Conservation (phyloP, 2,888 invertebrate genomes). For the Scelioninae gen. 2 region DNA sequence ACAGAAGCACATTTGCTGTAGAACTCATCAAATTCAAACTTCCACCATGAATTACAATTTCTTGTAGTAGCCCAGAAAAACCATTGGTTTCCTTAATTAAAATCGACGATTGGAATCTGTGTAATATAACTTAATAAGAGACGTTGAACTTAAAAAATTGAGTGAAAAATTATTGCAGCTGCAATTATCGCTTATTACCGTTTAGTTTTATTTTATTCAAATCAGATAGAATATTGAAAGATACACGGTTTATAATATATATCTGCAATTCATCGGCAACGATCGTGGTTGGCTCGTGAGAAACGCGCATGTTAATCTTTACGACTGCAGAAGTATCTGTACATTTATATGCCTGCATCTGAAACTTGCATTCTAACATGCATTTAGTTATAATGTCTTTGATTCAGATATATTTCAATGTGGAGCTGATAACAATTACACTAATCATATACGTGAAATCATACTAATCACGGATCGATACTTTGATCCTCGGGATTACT, state of each 20-base stretch:
- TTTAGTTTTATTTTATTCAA: conserved; percentile 42
- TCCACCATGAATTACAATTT: too few relatives aligned
- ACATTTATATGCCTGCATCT: conserved; percentile 10
- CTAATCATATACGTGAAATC: conserved; percentile 46
- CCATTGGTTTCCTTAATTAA: background rate
- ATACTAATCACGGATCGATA: conserved; percentile 42
- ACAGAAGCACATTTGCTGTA: too few relatives aligned
- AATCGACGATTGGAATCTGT: background rate
- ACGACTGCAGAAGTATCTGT: conserved; percentile 32
- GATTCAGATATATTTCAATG: conserved; percentile 34
- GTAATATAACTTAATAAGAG: conserved; percentile 19
- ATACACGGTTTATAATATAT: conserved; percentile 49
- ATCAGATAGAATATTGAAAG: conserved; percentile 51
- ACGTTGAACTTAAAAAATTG: conserved; percentile 24
- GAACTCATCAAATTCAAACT: too few relatives aligned
- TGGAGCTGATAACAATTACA: conserved; percentile 39
- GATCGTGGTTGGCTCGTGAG: conserved; percentile 46
- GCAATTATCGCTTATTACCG: conserved; percentile 37
- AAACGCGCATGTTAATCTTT: conserved; percentile 51
- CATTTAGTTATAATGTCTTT: conserved; percentile 43
- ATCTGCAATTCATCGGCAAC: conserved; percentile 41
- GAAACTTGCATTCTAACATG: conserved; percentile 39
- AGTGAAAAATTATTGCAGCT: conserved; percentile 16
- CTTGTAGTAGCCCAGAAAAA: too few relatives aligned
- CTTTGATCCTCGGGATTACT: conserved; percentile 41